Conservation (phyloP, 2,797 vertebrate species). For the Steatocranus sp. region DNA sequence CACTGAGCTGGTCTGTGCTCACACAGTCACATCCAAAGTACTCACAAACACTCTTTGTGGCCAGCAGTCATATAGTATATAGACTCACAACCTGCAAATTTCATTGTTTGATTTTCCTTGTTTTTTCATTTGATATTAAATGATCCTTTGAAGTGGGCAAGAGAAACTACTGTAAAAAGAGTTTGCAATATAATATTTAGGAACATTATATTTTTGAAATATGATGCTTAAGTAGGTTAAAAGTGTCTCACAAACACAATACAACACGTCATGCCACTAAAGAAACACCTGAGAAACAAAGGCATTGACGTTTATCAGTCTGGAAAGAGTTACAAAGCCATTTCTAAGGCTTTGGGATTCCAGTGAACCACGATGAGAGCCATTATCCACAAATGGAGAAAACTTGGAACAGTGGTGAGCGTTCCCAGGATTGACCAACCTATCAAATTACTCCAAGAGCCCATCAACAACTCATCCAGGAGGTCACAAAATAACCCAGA, state of each 20-base stretch:
- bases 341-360: not conserved
- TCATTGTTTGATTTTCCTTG: not conserved
- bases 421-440: accelerated
- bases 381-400: not conserved
- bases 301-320: not conserved
- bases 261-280: not conserved
- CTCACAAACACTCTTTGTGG: not conserved
- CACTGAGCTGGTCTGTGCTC: slow-evolving; percentile 5
- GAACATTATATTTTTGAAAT: not conserved
- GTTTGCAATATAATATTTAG: not conserved
- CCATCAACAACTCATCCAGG: not conserved
- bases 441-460: not conserved
- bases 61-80: not conserved
- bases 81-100: not conserved
- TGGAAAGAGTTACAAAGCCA: not conserved
- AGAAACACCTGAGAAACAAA: not conserved
- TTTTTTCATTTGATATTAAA: not conserved
- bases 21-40: not conserved
- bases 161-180: not conserved
- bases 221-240: not conserved
- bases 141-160: not conserved
- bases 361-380: not conserved
- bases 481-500: not conserved
- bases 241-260: not conserved
- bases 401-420: not conserved